Evolutionary conservation across 2,797 vertebrate species (phyloP), one percentile per base, ranked within the genome.

Genomic region (Paratrypauchen microcephalus): DNA sequence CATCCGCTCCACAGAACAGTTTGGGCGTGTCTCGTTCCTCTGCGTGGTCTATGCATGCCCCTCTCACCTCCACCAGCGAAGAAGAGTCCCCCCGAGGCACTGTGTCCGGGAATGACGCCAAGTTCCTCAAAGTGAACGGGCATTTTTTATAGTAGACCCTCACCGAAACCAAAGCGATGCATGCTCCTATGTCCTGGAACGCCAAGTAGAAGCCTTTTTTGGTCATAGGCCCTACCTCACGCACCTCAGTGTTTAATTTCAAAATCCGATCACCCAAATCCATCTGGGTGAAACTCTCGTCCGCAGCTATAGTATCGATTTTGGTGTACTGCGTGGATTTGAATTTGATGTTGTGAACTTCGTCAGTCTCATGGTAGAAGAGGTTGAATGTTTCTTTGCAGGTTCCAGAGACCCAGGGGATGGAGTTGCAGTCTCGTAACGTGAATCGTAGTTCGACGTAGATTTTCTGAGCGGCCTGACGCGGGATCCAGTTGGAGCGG

Each of bases 301-400:
- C 97, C 0, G 97, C 96, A 0, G 96, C 97, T 66, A 98, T 96
- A 65, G 97, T 98, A 82, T 98, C 97, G 1, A 98, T 96, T 90
- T 98, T 98, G 52, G 88, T 95, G 85, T 96, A 98, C 72, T 96
- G 95, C 12, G 74, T 89, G 21, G 96, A 91, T 78, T 94, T 96
- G 89, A 98, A 97, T 81, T 96, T 96, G 66, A 95, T 87, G 54
- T 90, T 90, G 6, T 97, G 96, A 18, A 95, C 91, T 69, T 98
- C 96, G 21, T 98, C 96, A 0, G 94, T 95, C 89, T 98, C 97
- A 81, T 96, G 91, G 83, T 97, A 98, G 86, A 95, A 95, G 58
- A 98, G 93, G 78, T 98, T 98, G 90, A 98, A 97, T 0, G 97
- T 98, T 83, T 98, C 97, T 75, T 98, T 98, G 90, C 97, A 98